Conservation (phyloP, 2,113 vertebrate species). For the Lonchura striata region DNA sequence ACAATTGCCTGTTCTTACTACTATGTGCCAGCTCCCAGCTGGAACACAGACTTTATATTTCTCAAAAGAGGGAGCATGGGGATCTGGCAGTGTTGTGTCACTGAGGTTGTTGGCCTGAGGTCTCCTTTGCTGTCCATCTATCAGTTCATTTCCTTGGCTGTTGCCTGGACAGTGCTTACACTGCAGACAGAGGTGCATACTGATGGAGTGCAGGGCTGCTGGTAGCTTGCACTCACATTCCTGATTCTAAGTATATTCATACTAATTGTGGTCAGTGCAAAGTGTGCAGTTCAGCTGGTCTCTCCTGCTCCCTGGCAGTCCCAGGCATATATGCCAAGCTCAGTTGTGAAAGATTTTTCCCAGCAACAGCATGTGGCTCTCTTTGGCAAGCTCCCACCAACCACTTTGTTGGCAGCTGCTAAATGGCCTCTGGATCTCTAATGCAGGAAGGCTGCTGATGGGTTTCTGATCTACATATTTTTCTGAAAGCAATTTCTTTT, state of each 20-base stretch:
- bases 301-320: background rate
- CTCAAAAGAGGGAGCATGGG: background rate
- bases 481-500: constrained; percentile 47
- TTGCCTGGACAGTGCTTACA: background rate
- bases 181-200: background rate
- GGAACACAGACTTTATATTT: background rate
- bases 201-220: background rate
- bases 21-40: background rate
- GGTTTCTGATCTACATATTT: background rate
- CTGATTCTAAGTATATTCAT: background rate
- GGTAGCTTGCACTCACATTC: background rate
- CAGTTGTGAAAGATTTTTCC: constrained; percentile 59
- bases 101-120: background rate
- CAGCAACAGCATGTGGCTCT: background rate
- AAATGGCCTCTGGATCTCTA: constrained; percentile 26
- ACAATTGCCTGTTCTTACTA: background rate
- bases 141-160: background rate
- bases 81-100: background rate
- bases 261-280: background rate
- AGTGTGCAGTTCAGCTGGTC: background rate
- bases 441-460: background rate
- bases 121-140: background rate
- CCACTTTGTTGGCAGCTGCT: constrained; percentile 15
- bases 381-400: background rate
- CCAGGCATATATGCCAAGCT: background rate